Conservation (phyloP, 2,888 invertebrate genomes). For the Lasioglossum figueresi region DNA sequence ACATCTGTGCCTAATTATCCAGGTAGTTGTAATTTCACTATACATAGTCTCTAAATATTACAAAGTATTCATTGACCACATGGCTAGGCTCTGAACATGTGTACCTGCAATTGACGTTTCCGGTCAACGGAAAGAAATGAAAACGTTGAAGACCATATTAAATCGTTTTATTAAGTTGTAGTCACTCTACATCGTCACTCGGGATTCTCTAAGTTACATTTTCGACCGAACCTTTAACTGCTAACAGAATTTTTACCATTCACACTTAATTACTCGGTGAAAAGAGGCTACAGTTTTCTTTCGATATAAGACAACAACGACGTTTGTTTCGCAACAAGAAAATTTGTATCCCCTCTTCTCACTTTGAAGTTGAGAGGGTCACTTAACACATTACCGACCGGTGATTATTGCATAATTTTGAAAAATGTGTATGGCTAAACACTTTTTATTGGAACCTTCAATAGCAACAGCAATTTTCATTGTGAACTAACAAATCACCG, state of each 20-base stretch:
- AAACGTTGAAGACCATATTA: slow-evolving; percentile 35
- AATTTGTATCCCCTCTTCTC: no score
- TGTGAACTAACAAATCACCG: no score
- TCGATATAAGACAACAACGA: no score
- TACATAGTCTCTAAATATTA: slow-evolving; percentile 38
- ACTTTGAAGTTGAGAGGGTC: no score
- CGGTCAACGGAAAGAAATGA: slow-evolving; percentile 53
- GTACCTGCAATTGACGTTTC: slow-evolving; percentile 60
- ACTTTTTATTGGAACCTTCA: no score
- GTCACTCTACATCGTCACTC: slow-evolving; percentile 31
- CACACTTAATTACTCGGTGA: neutral
- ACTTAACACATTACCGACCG: no score
- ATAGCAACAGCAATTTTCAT: no score
- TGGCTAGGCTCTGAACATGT: slow-evolving; percentile 44
- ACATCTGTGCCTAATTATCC: slow-evolving; percentile 58
- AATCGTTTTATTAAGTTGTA: slow-evolving; percentile 29
- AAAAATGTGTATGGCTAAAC: no score
- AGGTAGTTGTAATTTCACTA: slow-evolving; percentile 35
- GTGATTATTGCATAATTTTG: no score
- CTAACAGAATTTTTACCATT: slow-evolving; percentile 22
- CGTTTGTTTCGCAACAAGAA: no score
- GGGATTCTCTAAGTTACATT: slow-evolving; percentile 26
- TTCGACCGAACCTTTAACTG: slow-evolving; percentile 34
- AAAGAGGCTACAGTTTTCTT: neutral
- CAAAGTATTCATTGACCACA: slow-evolving; percentile 52